Evolutionary conservation across 2,113 vertebrate genomes (phyloP).

Genomic region (Lamprotornis superbus): DNA sequence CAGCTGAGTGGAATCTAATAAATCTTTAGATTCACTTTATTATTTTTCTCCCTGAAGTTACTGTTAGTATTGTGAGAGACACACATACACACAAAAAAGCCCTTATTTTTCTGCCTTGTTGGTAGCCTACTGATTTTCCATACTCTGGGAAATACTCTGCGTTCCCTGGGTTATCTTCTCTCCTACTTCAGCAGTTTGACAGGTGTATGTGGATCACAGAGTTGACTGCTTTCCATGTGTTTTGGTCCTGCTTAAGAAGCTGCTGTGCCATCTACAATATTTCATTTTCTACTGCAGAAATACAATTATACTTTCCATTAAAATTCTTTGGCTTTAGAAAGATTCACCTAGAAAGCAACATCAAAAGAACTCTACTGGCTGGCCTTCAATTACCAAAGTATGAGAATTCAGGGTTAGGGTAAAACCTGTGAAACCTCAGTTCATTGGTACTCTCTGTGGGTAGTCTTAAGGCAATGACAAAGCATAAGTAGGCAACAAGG

Average conservation of each 20-base stretch:
- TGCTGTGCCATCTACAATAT: not conserved
- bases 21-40: not conserved
- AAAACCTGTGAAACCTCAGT: slow-evolving; percentile 21
- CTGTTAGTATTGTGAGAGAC: not conserved
- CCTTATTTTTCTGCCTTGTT: slow-evolving; percentile 27
- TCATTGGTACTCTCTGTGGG: slow-evolving; percentile 9
- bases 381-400: not conserved
- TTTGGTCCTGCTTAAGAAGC: slow-evolving; percentile 26
- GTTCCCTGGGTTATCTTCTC: not conserved
- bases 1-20: slow-evolving; percentile 11
- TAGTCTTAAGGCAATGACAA: slow-evolving; percentile 40
- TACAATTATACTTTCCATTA: not conserved
- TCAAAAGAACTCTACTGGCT: slow-evolving; percentile 17
- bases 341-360: slow-evolving; percentile 16
- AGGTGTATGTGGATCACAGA: not conserved
- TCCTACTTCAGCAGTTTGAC: slow-evolving; percentile 29
- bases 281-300: slow-evolving; percentile 26
- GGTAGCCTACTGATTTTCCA: not conserved
- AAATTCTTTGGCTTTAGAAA: slow-evolving; percentile 29
- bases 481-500: not conserved
- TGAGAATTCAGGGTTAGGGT: slow-evolving; percentile 49
- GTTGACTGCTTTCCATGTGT: slow-evolving; percentile 25
- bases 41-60: slow-evolving; percentile 20
- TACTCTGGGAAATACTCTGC: not conserved
- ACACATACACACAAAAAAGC: not conserved